phyloP scores from a whole-genome alignment of 1,140 invertebrate species.

The Cylas formicarius region DNA sequence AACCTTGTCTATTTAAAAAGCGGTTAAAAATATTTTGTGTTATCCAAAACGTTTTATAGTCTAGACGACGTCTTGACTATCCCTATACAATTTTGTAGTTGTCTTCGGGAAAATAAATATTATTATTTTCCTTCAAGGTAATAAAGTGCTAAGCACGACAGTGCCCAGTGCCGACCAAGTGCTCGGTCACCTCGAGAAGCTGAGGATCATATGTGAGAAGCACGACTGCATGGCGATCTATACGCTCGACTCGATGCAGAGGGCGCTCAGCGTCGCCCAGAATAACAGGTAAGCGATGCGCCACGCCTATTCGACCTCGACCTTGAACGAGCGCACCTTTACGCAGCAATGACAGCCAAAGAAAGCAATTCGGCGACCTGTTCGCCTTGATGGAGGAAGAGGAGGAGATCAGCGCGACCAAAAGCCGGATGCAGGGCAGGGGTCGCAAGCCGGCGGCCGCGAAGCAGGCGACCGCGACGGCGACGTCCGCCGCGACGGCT shows the following conservation, averaged over 20 bases:
- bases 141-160: conserved; percentile 36
- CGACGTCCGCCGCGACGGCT: conserved; percentile 32
- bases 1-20: too few species aligned
- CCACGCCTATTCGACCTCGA: neutral
- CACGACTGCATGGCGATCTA: conserved; percentile 58
- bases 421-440: conserved; percentile 48
- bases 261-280: conserved; percentile 74
- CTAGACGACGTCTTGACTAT: too few species aligned
- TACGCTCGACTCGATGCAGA: conserved; percentile 79
- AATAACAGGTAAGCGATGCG: conserved; percentile 47
- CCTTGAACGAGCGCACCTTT: neutral
- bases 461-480: conserved; percentile 31
- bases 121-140: too few species aligned
- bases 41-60: too few species aligned
- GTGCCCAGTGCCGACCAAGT: conserved; percentile 72
- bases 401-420: conserved; percentile 54
- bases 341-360: conserved; percentile 69
- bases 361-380: conserved; percentile 86
- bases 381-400: conserved; percentile 86
- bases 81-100: too few species aligned
- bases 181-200: conserved; percentile 84
- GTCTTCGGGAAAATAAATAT: too few species aligned
- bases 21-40: too few species aligned
- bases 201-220: conserved; percentile 65
- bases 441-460: conserved; percentile 47